phyloP scores from a whole-genome alignment of 2,888 invertebrate species.

The Sphaerophoria taeniata region DNA sequence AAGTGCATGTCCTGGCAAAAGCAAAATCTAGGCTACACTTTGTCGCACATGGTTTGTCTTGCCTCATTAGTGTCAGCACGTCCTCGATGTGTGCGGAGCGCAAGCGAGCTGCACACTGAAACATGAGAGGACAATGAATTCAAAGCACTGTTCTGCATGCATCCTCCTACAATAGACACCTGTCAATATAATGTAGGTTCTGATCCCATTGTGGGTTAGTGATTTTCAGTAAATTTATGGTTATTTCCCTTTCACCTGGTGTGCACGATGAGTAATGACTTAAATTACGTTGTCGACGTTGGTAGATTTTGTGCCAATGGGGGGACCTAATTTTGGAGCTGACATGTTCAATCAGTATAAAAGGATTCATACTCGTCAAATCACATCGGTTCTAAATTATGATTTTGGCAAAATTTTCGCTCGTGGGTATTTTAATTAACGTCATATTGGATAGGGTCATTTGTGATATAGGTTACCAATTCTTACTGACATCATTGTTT shows the following conservation, averaged over 20 bases:
- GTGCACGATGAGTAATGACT: conserved; percentile 45
- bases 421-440: too few relatives aligned
- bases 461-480: too few relatives aligned
- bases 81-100: conserved; percentile 23
- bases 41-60: conserved; percentile 41
- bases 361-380: background rate
- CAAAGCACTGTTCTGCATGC: background rate
- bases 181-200: conserved; percentile 48
- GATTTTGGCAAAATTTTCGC: too few relatives aligned
- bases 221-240: conserved; percentile 39
- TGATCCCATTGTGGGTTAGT: conserved; percentile 42
- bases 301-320: background rate
- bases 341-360: conserved; percentile 22
- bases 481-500: too few relatives aligned
- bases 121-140: background rate
- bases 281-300: conserved; percentile 43
- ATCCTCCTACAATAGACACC: conserved; percentile 32
- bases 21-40: conserved; percentile 25
- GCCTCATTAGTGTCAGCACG: conserved; percentile 53
- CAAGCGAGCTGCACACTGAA: conserved; percentile 14
- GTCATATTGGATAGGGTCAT: too few relatives aligned
- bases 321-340: background rate
- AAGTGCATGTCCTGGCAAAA: conserved; percentile 18
- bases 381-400: too few relatives aligned
- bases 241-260: conserved; percentile 38